These are phyloP conservation scores for Characodon lateralis DNA, from an alignment of 2,797 vertebrate genomes.

Conservation along the genomic window DNA sequence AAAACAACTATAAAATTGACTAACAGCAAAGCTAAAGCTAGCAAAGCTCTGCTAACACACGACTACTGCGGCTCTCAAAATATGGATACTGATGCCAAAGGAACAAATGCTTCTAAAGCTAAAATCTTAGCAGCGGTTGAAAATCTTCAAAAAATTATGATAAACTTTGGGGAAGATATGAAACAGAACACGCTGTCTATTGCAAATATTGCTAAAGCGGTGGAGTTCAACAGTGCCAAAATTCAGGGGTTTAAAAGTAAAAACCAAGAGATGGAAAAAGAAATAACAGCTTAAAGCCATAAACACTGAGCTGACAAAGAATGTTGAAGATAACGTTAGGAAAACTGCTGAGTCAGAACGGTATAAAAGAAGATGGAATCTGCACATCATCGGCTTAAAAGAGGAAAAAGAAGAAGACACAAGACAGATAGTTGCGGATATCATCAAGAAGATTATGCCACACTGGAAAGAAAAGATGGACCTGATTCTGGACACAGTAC, in stretches of 20 bases:
- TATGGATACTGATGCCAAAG: too few relatives aligned
- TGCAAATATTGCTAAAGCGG: neutral
- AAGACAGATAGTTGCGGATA: too few relatives aligned
- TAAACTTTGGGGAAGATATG: neutral
- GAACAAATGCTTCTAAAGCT: too few relatives aligned
- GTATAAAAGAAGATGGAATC: too few relatives aligned
- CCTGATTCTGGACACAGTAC: too few relatives aligned
- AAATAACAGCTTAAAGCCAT: neutral
- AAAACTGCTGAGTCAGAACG: too few relatives aligned
- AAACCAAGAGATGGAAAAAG: neutral
- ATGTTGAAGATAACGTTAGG: neutral
- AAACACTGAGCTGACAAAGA: neutral
- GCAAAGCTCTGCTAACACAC: neutral
- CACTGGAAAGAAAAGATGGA: too few relatives aligned
- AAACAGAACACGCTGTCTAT: neutral
- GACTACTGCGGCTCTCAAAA: too few relatives aligned
- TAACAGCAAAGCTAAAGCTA: neutral
- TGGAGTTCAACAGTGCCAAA: neutral
- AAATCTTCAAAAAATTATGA: neutral
- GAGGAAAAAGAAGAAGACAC: too few relatives aligned
- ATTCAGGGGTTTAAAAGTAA: neutral
- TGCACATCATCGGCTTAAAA: too few relatives aligned
- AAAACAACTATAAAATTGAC: too few relatives aligned
- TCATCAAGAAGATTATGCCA: too few relatives aligned
- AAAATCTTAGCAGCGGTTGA: neutral